A percentile compares a stretch with the other conserved stretches of the same genome.
Conservation (phyloP, 2,888 invertebrate species). For the Meghimatium bilineatum region DNA sequence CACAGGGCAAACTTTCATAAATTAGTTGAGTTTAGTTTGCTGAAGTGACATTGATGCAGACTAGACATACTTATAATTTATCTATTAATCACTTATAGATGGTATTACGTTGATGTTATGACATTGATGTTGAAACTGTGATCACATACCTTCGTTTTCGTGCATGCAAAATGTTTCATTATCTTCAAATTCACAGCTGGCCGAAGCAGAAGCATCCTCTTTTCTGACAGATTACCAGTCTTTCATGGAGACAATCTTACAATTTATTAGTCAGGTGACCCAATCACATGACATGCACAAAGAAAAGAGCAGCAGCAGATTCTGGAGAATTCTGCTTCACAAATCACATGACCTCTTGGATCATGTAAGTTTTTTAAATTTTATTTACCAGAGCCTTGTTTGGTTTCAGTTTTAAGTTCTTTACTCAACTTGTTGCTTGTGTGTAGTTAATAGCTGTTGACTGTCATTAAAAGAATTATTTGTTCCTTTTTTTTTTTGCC, state of each 20-base stretch:
- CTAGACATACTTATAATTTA: too few species aligned
- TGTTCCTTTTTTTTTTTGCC: too few species aligned
- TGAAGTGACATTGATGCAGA: too few species aligned
- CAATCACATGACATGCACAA: slow-evolving; percentile 79
- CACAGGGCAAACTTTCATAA: too few species aligned
- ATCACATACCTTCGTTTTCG: not conserved
- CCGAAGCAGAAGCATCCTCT: slow-evolving; percentile 75
- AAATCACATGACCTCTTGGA: slow-evolving; percentile 88
- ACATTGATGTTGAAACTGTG: too few species aligned
- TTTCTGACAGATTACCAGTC: slow-evolving; percentile 83
- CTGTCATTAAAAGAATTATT: too few species aligned
- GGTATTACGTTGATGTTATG: too few species aligned
- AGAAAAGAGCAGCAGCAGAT: slow-evolving; percentile 81
- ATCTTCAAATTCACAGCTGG: slow-evolving; percentile 73
- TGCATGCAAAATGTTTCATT: not conserved
- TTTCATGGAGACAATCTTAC: slow-evolving; percentile 76
- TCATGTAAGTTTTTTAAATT: slow-evolving; percentile 79
- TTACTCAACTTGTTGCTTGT: too few species aligned
- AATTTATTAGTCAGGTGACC: slow-evolving; percentile 69
- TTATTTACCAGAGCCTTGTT: too few species aligned
- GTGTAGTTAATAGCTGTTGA: too few species aligned
- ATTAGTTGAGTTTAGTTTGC: too few species aligned
- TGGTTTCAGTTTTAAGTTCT: not conserved
- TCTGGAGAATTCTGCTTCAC: slow-evolving; percentile 89
- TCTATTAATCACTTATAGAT: too few species aligned